These are phyloP conservation scores for Eupithecia abbreviata DNA, from an alignment of 2,888 invertebrate genomes.

Conservation along the genomic window DNA sequence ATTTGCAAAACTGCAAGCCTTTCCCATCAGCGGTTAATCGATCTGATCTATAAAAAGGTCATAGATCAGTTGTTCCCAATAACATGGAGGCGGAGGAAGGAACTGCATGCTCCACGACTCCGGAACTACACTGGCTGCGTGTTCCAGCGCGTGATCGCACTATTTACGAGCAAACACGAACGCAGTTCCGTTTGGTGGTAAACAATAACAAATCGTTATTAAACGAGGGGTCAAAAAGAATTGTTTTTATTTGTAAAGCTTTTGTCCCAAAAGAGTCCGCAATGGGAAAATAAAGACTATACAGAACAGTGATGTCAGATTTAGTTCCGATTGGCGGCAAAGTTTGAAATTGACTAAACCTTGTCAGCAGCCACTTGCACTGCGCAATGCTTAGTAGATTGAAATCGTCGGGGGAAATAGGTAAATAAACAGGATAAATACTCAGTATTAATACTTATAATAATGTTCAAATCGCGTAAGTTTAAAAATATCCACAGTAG, in stretches of 20 bases:
- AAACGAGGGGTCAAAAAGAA: constrained; percentile 12
- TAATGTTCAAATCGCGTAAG: too few relatives aligned
- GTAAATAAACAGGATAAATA: too few relatives aligned
- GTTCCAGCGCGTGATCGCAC: constrained; percentile 34
- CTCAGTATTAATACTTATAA: too few relatives aligned
- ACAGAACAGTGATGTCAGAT: background rate
- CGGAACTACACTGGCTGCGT: constrained; percentile 69
- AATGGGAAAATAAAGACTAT: background rate
- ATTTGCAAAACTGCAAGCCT: background rate
- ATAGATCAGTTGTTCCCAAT: constrained; percentile 21
- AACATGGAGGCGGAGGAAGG: constrained; percentile 48
- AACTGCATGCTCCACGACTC: constrained; percentile 61
- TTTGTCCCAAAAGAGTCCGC: background rate
- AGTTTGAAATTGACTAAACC: background rate
- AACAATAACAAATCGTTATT: constrained; percentile 11
- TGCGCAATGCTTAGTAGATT: background rate
- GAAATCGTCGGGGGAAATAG: too few relatives aligned
- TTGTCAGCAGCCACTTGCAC: background rate
- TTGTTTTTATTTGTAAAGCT: constrained; percentile 22
- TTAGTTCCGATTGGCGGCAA: background rate
- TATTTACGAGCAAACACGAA: constrained; percentile 7
- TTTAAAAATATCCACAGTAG: too few relatives aligned
- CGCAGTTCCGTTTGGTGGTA: constrained; percentile 12
- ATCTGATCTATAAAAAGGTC: background rate
- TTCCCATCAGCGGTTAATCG: background rate